Percentiles rank a stretch among this genome's conserved stretches.
Conservation (phyloP, 1,140 invertebrate genomes). For the Orchesella cincta region DNA sequence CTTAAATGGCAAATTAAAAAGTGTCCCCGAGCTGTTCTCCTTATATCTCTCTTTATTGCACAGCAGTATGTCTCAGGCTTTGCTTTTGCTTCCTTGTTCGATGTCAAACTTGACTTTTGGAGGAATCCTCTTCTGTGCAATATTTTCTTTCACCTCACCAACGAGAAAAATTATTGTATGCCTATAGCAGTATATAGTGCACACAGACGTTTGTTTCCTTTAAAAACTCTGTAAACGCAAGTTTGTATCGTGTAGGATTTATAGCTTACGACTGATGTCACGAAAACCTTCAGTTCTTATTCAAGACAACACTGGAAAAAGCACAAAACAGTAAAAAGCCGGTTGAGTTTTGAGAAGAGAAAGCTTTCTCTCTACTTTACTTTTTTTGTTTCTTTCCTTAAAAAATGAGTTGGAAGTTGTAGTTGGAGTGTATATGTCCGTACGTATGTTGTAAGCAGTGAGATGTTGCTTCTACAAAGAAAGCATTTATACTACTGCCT, state of each 20-base stretch:
- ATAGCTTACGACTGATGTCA: slow-evolving; percentile 3
- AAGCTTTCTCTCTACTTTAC: neutral
- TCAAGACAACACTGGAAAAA: neutral
- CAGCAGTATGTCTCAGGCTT: neutral
- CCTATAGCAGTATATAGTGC: too few species aligned
- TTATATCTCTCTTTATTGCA: neutral
- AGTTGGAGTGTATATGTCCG: too few species aligned
- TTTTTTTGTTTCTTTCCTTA: slow-evolving; percentile 9
- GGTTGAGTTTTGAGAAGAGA: neutral
- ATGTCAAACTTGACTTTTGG: neutral
- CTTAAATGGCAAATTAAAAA: neutral
- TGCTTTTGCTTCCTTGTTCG: neutral
- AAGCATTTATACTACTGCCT: neutral
- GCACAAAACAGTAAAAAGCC: neutral
- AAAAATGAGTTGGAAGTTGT: too few species aligned
- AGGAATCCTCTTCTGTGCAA: neutral
- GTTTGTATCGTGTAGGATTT: slow-evolving; percentile 7
- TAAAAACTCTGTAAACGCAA: too few species aligned
- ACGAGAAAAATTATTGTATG: neutral
- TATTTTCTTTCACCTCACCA: neutral
- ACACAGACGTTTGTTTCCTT: too few species aligned
- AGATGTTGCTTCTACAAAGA: neutral
- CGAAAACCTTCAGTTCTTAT: slow-evolving; percentile 7
- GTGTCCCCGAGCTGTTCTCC: neutral
- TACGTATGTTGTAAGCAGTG: too few species aligned